Evolutionary conservation across 1,140 invertebrate genomes (phyloP).

Genomic region (Drosophila ohnishii): DNA sequence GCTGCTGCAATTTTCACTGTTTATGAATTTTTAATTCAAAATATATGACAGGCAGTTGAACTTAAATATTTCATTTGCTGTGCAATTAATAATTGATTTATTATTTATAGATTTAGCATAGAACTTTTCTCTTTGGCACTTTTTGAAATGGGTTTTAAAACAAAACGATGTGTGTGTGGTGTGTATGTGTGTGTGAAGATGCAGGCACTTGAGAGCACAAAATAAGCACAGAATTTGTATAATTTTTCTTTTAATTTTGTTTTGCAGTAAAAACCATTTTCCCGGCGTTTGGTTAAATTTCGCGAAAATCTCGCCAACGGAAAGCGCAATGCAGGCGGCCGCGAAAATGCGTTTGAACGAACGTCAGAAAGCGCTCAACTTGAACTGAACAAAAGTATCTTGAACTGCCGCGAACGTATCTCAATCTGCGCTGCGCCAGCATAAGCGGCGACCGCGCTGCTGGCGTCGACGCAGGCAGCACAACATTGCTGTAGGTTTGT

Average conservation of each 20-base stretch:
- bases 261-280: slow-evolving; percentile 16
- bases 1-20: slow-evolving; percentile 36
- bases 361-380: slow-evolving; percentile 73
- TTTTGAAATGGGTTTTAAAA: slow-evolving; percentile 43
- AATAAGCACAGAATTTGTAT: slow-evolving; percentile 22
- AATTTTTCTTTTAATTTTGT: not conserved
- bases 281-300: slow-evolving; percentile 13
- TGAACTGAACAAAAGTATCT: slow-evolving; percentile 65
- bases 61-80: slow-evolving; percentile 33
- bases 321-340: slow-evolving; percentile 41
- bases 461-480: slow-evolving; percentile 27
- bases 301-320: slow-evolving; percentile 24
- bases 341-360: slow-evolving; percentile 65
- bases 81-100: slow-evolving; percentile 17
- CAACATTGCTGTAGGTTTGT: slow-evolving; percentile 28
- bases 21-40: slow-evolving; percentile 30
- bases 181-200: slow-evolving; percentile 16
- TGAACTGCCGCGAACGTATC: slow-evolving; percentile 53
- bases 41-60: slow-evolving; percentile 12
- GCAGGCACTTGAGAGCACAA: slow-evolving; percentile 41
- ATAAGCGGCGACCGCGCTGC: slow-evolving; percentile 43
- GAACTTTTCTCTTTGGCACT: slow-evolving; percentile 47
- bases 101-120: slow-evolving; percentile 10
- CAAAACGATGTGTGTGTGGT: slow-evolving; percentile 13
- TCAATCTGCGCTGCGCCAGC: slow-evolving; percentile 52